Base-by-base conservation (phyloP, 2,888 invertebrate genomes). In the Perithous albicinctus region DNA sequence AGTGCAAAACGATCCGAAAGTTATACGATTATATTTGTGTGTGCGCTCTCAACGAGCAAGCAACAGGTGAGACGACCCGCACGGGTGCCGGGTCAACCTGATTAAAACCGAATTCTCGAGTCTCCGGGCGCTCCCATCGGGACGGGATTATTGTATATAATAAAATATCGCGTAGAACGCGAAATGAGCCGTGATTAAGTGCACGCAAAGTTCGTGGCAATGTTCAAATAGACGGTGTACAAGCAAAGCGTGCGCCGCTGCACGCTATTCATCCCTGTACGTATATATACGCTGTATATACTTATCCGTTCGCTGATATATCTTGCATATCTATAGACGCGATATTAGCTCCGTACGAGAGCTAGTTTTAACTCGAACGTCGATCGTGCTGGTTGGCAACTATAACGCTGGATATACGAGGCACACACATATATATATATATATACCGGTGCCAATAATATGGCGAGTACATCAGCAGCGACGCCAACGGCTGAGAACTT, bases 211-310 rank as follows among this genome's bases (percentile, higher is more conserved):
- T 69, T 41, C 38, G 54, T 54, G 43, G 70, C 38, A 15, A 29
- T 69, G 20, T 54, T 35, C 51, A 35, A 54, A 48, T 51, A 18
- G 32, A 48, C 20, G 56, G 29, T 32, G 59, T 12, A 38, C 26
- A 59, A 29, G 48, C 46, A 12, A 54, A 67, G 66, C 61, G 73
- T 61, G 73, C 73, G 18, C 56, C 66, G 48, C 32, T 61, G 73
- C 78, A 79, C 78, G 73, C 73, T 79, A 79, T 66, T 56, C 66
- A 59, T 76, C 48, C 46, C 23, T 20, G 56, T 48, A n/a, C n/a
- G n/a, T n/a, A n/a, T n/a, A n/a, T n/a, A 20, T 26, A 48, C 38
- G 18, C 23, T n/a, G 23, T 10, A 26, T 78, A 64, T 72, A 78
- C 66, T 72, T 72, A 66, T 46, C 56, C 29, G 23, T 69, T 20